A percentile compares a stretch with the other conserved stretches of the same genome.
Evolutionary conservation across 2,113 vertebrate species (phyloP).

Genomic region (Nettapus auritus): DNA sequence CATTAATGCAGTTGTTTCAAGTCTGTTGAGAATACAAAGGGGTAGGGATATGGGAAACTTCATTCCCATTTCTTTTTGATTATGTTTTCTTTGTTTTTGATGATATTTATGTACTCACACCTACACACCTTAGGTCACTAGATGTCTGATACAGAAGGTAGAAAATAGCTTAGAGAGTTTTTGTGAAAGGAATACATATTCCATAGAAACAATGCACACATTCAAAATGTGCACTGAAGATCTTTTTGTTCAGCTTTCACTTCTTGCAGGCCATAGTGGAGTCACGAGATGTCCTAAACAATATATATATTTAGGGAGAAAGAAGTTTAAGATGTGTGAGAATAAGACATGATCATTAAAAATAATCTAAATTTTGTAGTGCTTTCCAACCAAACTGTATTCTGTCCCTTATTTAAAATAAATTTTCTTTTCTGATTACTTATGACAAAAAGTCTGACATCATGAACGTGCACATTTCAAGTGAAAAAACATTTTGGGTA

Average conservation of each 20-base stretch:
- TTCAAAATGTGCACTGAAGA: conserved; percentile 34
- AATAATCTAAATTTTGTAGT: neutral
- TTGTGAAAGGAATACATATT: conserved; percentile 3
- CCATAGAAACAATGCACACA: neutral
- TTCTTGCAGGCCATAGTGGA: neutral
- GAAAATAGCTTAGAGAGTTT: conserved; percentile 31
- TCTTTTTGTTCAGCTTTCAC: conserved; percentile 23
- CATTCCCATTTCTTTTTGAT: conserved; percentile 33
- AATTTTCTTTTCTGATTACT: neutral
- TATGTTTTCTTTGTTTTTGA: conserved; percentile 37
- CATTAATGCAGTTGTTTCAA: conserved; percentile 77
- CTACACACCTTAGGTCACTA: conserved; percentile 18
- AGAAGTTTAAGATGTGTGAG: neutral
- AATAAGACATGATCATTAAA: neutral
- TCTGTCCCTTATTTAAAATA: neutral
- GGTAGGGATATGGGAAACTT: conserved; percentile 8
- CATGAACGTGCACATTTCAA: neutral
- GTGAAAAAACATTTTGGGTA: neutral
- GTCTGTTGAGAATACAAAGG: conserved; percentile 23
- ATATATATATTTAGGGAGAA: neutral
- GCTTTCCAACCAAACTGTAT: neutral
- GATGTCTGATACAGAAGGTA: conserved; percentile 4
- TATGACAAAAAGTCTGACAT: neutral
- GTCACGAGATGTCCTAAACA: neutral
- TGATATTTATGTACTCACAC: neutral